These are phyloP conservation scores for Nannoperca obscura DNA, from an alignment of 2,797 vertebrate species.

Conservation along the genomic window DNA sequence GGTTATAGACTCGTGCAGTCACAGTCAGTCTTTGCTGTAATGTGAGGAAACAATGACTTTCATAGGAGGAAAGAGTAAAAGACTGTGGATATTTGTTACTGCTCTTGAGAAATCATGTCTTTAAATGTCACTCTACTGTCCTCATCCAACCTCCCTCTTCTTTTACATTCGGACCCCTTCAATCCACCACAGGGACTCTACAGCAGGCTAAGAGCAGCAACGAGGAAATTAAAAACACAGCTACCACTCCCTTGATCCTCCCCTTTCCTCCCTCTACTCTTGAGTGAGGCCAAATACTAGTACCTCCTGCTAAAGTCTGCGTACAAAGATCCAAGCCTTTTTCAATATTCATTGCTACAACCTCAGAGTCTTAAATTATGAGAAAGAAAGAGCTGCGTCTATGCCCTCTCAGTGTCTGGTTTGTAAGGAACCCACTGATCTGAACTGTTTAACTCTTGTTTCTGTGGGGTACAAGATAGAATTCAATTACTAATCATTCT, in stretches of 20 bases:
- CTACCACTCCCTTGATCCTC: slow-evolving; percentile 66
- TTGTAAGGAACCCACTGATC: slow-evolving; percentile 19
- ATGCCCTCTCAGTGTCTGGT: neutral
- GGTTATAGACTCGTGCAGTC: neutral
- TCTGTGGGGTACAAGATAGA: slow-evolving; percentile 6
- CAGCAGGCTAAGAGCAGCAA: slow-evolving; percentile 41
- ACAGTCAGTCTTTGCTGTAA: neutral
- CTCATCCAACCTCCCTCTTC: slow-evolving; percentile 31
- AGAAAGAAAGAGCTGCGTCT: slow-evolving; percentile 8
- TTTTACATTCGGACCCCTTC: slow-evolving; percentile 34
- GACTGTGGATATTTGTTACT: no score
- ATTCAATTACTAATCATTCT: slow-evolving; percentile 15
- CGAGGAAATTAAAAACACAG: slow-evolving; percentile 80
- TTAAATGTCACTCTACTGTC: slow-evolving; percentile 29
- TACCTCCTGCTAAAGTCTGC: slow-evolving; percentile 40
- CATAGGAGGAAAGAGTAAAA: no score
- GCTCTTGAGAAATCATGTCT: neutral
- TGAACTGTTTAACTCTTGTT: slow-evolving; percentile 5
- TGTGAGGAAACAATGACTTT: neutral
- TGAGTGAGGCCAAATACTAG: slow-evolving; percentile 47
- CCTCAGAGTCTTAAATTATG: slow-evolving; percentile 15
- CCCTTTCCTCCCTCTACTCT: slow-evolving; percentile 51
- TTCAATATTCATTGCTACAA: slow-evolving; percentile 44
- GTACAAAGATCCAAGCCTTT: slow-evolving; percentile 28
- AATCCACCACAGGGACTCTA: slow-evolving; percentile 44